phyloP scores from a whole-genome alignment of 2,888 invertebrate genomes.

The Phyllotreta striolata region DNA sequence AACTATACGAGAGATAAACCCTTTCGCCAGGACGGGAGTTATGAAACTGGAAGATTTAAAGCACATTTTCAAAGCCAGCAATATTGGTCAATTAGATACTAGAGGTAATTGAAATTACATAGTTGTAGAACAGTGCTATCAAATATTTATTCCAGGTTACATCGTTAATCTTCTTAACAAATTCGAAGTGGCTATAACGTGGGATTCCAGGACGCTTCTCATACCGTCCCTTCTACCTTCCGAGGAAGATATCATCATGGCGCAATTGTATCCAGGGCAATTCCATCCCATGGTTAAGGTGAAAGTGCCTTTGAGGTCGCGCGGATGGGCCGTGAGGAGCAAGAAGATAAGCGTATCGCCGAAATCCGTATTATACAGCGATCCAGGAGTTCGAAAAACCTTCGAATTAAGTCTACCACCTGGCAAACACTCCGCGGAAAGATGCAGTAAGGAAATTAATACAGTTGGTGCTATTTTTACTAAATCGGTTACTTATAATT shows the following conservation, averaged over 20 bases:
- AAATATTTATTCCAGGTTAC: slow-evolving; percentile 67
- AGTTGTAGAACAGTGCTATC: neutral
- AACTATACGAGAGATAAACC: slow-evolving; percentile 96
- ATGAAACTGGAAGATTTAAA: slow-evolving; percentile 95
- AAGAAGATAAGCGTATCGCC: slow-evolving; percentile 67
- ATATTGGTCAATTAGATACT: slow-evolving; percentile 73
- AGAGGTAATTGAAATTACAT: slow-evolving; percentile 60
- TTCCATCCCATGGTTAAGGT: slow-evolving; percentile 61
- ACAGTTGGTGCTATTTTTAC: too few relatives aligned
- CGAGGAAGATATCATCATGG: slow-evolving; percentile 70
- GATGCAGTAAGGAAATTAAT: slow-evolving; percentile 25
- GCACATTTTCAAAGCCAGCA: slow-evolving; percentile 90
- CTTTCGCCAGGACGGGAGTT: slow-evolving; percentile 89
- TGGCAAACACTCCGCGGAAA: slow-evolving; percentile 37
- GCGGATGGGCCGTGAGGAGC: slow-evolving; percentile 72
- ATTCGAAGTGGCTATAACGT: slow-evolving; percentile 96
- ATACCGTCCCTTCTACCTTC: slow-evolving; percentile 92
- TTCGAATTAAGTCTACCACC: slow-evolving; percentile 58
- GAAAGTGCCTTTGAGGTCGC: slow-evolving; percentile 69
- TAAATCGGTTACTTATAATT: neutral
- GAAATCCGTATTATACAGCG: slow-evolving; percentile 59
- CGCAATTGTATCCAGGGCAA: slow-evolving; percentile 59
- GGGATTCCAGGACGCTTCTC: slow-evolving; percentile 89
- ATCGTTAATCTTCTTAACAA: slow-evolving; percentile 92
- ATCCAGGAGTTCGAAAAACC: slow-evolving; percentile 51